Evolutionary conservation across 1,140 invertebrate species (phyloP), one percentile per base, ranked within the genome.

Genomic region (Physella acuta): DNA sequence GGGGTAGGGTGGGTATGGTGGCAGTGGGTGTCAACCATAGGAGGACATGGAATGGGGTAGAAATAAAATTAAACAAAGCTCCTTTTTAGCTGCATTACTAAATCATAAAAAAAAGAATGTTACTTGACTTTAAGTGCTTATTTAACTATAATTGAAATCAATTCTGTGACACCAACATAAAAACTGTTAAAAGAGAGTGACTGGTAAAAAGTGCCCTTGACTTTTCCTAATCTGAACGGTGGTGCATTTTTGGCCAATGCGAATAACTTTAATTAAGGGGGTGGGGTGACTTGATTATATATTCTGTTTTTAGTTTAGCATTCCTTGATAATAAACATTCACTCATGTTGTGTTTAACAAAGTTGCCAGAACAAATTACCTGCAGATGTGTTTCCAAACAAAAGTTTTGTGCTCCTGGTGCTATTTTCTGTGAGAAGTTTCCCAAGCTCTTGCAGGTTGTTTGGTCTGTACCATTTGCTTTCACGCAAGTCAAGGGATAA

Each of bases 321-420:
- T 33, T 16, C 34, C 17, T 31, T 33, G 24, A 61, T 61, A 36
- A 11, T 36, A 26, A 36, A 33, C 34, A 16, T 5, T 20, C 11
- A 5, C 5, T 14, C 4, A 37, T 11, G 24, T 44, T 5, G n/a
- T 5, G 30, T 8, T 4, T 24, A 37, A 64, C 20, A n/a, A 24
- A 24, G 28, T 17, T n/a, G 11, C 3, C 3, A n/a, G 24, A n/a
- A 17, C 2, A 36, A 55, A 14, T 49, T 72, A 81, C 79, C 79
- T 58, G 64, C 72, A 14, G 75, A 74, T 24, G 78, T 77, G 28
- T 72, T 72, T 24, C 77, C 77, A 73, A 76, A 78, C 20, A 77
- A 65, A 16, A 79, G 55, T 44, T 70, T 75, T 28, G 65, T 31
- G 39, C 59, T 64, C 34, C 73, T 76, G 14, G 63, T 74, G 17